Evolutionary conservation across 1,140 invertebrate species (phyloP), one percentile per base, ranked within the genome.

Genomic region (Pogonomyrmex barbatus): DNA sequence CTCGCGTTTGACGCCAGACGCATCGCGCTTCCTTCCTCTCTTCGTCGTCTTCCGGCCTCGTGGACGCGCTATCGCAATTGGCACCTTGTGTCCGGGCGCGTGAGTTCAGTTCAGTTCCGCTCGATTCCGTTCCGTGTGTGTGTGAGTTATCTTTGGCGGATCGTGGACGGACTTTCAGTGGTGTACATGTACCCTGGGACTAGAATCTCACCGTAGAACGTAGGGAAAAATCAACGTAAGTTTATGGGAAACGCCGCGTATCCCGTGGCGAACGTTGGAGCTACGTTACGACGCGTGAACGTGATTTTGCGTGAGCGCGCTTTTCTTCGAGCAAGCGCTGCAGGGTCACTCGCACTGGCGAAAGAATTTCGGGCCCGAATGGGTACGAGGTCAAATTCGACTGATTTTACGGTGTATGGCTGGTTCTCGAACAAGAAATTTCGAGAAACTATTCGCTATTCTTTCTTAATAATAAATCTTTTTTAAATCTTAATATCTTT

Each of bases 221-320:
- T 91, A 89, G 90, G 90, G 83, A 86, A 85, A 85, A 89, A 87
- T 58, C 83, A 86, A 91, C 90, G 90, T 91, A 89, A 91, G 90
- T 91, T 4, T 39, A 30, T 73, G 54, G 17, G 17, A 81, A 70
- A 70, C 45, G 24, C 33, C 54, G n/a, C 24, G 30, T 50, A 54
- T n/a, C 8, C 2, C 33, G 36, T 50, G 54, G 39, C 24, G 47
- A 14, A 3, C 6, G 3, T 67, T 24, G 42, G 2, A 50, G 9
- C 24, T 30, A 14, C 39, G 1, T 30, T 70, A 24, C 12, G 39
- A 17, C 9, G 45, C 30, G 47, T 12, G 24, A 58, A 24, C 9
- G 45, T 42, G 45, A 54, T 79, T 68, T 70, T 45, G 47, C 77
- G 12, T 60, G 68, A 73, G 68, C 54, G 42, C n/a, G 54, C 30